Percentiles rank a stretch among this genome's conserved stretches.
phyloP scores from a whole-genome alignment of 2,888 invertebrate species.

The Pedicia rivosa region DNA sequence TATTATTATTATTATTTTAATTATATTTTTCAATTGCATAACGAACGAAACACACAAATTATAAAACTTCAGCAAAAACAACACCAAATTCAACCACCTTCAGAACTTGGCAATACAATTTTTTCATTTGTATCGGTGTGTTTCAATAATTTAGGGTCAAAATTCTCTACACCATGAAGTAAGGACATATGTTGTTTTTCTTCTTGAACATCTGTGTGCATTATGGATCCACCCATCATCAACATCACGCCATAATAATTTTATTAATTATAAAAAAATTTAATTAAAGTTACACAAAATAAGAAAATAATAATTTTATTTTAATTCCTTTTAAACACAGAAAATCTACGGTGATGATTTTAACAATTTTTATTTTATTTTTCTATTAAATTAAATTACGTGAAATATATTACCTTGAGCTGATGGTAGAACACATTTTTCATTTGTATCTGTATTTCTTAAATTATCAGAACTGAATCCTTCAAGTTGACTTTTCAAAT shows the following conservation, averaged over 20 bases:
- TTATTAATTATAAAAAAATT: not conserved
- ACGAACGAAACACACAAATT: too few species aligned
- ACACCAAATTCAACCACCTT: constrained; percentile 38
- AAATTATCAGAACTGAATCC: constrained; percentile 78
- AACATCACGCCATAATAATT: too few species aligned
- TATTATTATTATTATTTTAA: too few species aligned
- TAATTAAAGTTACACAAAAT: not conserved
- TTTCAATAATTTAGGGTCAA: constrained; percentile 57
- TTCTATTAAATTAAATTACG: not conserved
- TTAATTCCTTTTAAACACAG: not conserved
- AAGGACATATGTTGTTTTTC: constrained; percentile 62
- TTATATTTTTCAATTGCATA: constrained; percentile 79
- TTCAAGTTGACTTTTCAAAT: constrained; percentile 81
- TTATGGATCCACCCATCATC: not conserved
- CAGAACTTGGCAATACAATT: constrained; percentile 65
- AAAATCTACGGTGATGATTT: too few species aligned
- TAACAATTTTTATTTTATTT: too few species aligned
- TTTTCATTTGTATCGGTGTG: constrained; percentile 70
- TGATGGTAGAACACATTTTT: constrained; percentile 84
- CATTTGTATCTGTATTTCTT: constrained; percentile 76
- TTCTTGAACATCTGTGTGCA: constrained; percentile 33
- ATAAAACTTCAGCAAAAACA: not conserved
- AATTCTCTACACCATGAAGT: constrained; percentile 58
- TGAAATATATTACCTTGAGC: constrained; percentile 60
- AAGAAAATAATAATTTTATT: not conserved